phyloP scores from a whole-genome alignment of 2,113 vertebrate species.

The Corynorhinus townsendii region DNA sequence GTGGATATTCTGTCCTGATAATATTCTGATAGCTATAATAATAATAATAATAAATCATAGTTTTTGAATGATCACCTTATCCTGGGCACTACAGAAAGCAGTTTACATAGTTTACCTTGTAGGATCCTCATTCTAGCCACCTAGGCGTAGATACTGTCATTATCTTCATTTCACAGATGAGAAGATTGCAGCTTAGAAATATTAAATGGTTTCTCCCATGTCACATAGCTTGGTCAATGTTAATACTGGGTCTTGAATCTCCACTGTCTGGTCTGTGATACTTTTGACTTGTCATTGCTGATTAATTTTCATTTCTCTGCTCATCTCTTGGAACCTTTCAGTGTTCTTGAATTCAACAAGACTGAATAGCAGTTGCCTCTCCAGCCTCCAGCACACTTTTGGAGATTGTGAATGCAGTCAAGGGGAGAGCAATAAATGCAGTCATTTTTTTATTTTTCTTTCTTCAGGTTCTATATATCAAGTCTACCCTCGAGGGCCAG shows the following conservation, averaged over 20 bases:
- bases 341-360: not conserved
- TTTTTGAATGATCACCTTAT: not conserved
- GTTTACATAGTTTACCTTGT: not conserved
- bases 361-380: not conserved
- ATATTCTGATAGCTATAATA: not conserved
- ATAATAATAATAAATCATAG: not conserved
- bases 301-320: not conserved
- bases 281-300: not conserved
- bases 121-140: not conserved
- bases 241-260: accelerated
- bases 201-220: not conserved
- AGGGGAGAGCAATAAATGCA: not conserved
- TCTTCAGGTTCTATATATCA: not conserved
- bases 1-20: not conserved
- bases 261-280: not conserved
- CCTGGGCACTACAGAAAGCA: accelerated
- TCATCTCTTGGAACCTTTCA: not conserved
- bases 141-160: not conserved
- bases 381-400: not conserved
- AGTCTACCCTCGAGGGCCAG: accelerated
- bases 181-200: not conserved
- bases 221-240: accelerated
- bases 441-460: not conserved
- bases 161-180: not conserved
- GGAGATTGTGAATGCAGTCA: accelerated